Evolutionary conservation across 53 echinoderm and acorn worm species (phyloP).

Genomic region (Hippasteria phrygiana): DNA sequence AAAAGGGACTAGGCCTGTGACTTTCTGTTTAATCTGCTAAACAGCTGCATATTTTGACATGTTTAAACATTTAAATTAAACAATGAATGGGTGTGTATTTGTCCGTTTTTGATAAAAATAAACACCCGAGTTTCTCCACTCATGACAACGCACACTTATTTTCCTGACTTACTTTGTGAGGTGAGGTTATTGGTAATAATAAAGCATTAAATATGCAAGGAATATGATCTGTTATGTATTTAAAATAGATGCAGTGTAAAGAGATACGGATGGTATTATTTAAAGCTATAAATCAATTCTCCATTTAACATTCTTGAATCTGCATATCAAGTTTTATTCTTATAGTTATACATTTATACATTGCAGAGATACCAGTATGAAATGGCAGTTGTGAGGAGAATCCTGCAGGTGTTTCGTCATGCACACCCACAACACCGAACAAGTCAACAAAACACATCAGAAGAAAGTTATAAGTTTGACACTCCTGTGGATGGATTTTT

Average conservation of each 20-base stretch:
- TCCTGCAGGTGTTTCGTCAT: slow-evolving; percentile 78
- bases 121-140: too few relatives aligned
- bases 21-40: too few relatives aligned
- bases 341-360: neutral
- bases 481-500: slow-evolving; percentile 82
- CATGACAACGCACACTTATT: slow-evolving; percentile 80
- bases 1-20: too few relatives aligned
- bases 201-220: neutral
- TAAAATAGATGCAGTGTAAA: too few relatives aligned
- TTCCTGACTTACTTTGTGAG: slow-evolving; percentile 78
- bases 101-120: too few relatives aligned
- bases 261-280: too few relatives aligned
- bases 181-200: slow-evolving; percentile 61
- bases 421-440: slow-evolving; percentile 76
- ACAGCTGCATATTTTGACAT: too few relatives aligned
- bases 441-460: slow-evolving; percentile 5
- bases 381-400: slow-evolving; percentile 41
- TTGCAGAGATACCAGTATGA: slow-evolving; percentile 54
- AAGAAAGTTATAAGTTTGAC: slow-evolving; percentile 34
- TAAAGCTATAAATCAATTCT: too few relatives aligned
- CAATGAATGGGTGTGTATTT: too few relatives aligned
- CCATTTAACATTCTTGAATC: too few relatives aligned
- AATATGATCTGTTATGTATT: neutral
- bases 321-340: too few relatives aligned
- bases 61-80: too few relatives aligned